These are phyloP conservation scores for Acholoe squamosa DNA, from an alignment of 2,888 invertebrate species.

Conservation along the genomic window DNA sequence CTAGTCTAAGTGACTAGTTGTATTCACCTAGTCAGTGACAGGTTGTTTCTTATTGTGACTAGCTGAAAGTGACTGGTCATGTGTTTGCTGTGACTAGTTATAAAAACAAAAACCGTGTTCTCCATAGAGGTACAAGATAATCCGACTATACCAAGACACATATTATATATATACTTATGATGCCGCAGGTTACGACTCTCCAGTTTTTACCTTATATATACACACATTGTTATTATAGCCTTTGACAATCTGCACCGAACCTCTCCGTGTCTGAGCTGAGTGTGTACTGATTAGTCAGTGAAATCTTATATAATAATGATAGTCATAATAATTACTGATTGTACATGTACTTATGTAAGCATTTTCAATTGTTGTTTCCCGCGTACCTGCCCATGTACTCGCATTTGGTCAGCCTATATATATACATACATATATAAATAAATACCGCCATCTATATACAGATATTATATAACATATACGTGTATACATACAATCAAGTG, in stretches of 20 bases:
- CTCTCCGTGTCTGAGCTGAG: background rate
- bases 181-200: background rate
- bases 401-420: slow-evolving; percentile 55
- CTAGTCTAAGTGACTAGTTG: background rate
- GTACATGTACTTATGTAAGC: slow-evolving; percentile 27
- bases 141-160: background rate
- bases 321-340: background rate
- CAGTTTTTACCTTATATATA: background rate
- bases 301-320: background rate
- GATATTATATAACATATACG: background rate
- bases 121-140: slow-evolving; percentile 45
- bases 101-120: slow-evolving; percentile 35
- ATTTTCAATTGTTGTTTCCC: background rate
- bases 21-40: background rate
- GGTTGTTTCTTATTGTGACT: background rate
- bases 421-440: background rate
- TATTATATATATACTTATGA: too few species aligned
- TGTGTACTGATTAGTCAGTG: background rate
- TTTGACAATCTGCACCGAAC: background rate
- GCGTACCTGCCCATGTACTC: slow-evolving; percentile 60
- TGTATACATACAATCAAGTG: slow-evolving; percentile 4
- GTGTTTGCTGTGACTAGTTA: slow-evolving; percentile 41
- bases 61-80: slow-evolving; percentile 14
- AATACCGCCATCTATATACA: background rate
- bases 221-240: slow-evolving; percentile 3